Evolutionary conservation across 2,888 invertebrate species (phyloP).

Genomic region (Laspeyria flexula): DNA sequence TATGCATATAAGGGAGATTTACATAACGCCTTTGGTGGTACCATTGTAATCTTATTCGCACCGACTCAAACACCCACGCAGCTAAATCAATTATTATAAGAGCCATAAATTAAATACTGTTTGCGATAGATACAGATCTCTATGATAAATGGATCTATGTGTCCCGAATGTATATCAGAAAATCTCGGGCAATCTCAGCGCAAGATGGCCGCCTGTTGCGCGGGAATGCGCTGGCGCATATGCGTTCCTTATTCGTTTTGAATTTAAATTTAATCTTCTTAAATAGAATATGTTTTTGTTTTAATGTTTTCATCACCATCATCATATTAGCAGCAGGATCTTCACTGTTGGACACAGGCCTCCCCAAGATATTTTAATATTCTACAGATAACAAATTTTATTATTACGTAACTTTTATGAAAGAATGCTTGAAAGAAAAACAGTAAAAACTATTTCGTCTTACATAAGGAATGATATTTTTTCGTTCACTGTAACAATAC

Average conservation of each 20-base stretch:
- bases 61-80: slow-evolving; percentile 76
- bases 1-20: slow-evolving; percentile 55
- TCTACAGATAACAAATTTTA: slow-evolving; percentile 1
- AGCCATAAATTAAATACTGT: slow-evolving; percentile 82
- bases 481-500: slow-evolving; percentile 12
- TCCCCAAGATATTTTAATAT: no score
- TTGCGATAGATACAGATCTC: slow-evolving; percentile 80
- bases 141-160: slow-evolving; percentile 80
- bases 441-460: slow-evolving; percentile 15
- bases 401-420: background rate
- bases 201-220: slow-evolving; percentile 81
- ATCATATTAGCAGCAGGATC: no score
- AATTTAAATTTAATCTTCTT: slow-evolving; percentile 28
- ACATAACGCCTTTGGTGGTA: slow-evolving; percentile 73
- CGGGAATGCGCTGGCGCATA: slow-evolving; percentile 57
- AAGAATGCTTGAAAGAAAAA: background rate
- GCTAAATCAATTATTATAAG: slow-evolving; percentile 76
- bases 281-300: slow-evolving; percentile 28
- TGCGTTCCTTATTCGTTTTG: slow-evolving; percentile 47
- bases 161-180: slow-evolving; percentile 70
- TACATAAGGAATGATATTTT: slow-evolving; percentile 6
- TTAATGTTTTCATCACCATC: no score
- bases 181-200: slow-evolving; percentile 60
- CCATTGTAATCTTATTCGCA: slow-evolving; percentile 76
- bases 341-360: no score